Base-by-base conservation (phyloP, 2,888 invertebrate species). In the Plagodis dolabraria region DNA sequence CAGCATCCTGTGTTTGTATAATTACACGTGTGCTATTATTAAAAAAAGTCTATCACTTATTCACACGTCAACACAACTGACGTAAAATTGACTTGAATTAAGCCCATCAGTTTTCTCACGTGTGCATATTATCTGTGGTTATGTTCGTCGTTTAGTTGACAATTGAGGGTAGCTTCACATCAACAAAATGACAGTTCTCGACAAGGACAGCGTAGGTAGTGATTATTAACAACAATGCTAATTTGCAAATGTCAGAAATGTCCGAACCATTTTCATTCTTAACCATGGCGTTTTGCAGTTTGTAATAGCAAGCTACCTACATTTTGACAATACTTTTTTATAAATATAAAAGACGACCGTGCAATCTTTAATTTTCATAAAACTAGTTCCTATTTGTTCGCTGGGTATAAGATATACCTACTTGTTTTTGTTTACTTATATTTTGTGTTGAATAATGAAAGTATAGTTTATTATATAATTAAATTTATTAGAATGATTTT, bases 351-450 rank as follows among this genome's bases (percentile, higher is more conserved):
- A 62, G 57, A 60, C 56, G 58, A 52, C 43, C 49, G 50, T 58
- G 60, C 63, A 55, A 62, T 50, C 40, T 60, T 58, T 54, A 64
- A 63, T 66, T 63, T 66, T 63, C 56, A 59, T 57, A 65, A 70
- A 33, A 72, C 70, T 71, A 74, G 72, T 72, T 65, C 65, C 46
- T 65, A 65, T 69, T 50, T 56, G 7, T 57, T 51, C 33, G 10
- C 11, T 43, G 43, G 12, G 7, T 10, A 12, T 38, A 12, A 38
- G 5, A 10, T 48, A 12, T 22, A 22, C 22, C 22, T 22, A 22
- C 22, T 22, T 22, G 22, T 11, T 48, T 49, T 40, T 48, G 36
- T 44, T 52, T 35, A 8, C 35, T 11, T 52, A 45, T 44, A 33
- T 7, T 47, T 22, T 47, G n/a, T 50, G 4, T 6, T 22, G 36